Evolutionary conservation across 92 coral and sea anemone species (phyloP).

Genomic region (Ricordea florida): DNA sequence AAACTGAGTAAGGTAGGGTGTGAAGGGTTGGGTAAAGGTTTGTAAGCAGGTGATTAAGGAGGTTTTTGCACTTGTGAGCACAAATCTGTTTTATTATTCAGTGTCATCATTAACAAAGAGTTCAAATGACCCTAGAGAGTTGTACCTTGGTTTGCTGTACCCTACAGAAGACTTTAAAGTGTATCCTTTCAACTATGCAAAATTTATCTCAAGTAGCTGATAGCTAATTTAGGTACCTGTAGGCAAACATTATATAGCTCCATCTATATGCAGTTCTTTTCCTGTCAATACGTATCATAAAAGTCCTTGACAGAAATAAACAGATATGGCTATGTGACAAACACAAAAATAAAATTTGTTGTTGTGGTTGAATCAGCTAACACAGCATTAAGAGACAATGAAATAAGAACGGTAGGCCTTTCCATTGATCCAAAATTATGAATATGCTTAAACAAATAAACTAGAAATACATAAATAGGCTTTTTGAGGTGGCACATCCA

Average conservation of each 20-base stretch:
- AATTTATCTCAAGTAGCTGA: too few species aligned
- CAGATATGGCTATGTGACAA: slow-evolving; percentile 98
- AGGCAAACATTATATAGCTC: neutral
- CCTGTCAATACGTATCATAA: neutral
- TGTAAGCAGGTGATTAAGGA: too few species aligned
- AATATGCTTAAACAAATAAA: neutral
- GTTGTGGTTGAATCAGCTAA: slow-evolving; percentile 98
- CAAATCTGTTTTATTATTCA: slow-evolving; percentile 19
- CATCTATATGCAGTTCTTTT: too few species aligned
- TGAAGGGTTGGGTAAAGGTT: too few species aligned
- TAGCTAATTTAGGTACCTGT: neutral
- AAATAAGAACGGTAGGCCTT: slow-evolving; percentile 89
- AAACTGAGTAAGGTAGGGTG: too few species aligned
- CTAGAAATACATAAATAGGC: neutral
- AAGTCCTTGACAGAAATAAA: neutral
- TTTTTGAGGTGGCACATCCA: neutral
- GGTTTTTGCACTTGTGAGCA: too few species aligned
- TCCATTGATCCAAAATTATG: neutral
- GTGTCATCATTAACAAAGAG: slow-evolving; percentile 97
- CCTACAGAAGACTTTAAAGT: slow-evolving; percentile 99
- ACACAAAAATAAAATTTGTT: slow-evolving; percentile 96
- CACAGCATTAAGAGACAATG: slow-evolving; percentile 91
- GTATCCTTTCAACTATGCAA: slow-evolving; percentile 72
- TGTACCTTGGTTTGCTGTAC: slow-evolving; percentile 90
- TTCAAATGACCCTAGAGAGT: slow-evolving; percentile 97